A percentile compares a stretch with the other conserved stretches of the same genome.
These are phyloP conservation scores for Aramus guarauna DNA, from an alignment of 2,113 vertebrate species.

Conservation along the genomic window DNA sequence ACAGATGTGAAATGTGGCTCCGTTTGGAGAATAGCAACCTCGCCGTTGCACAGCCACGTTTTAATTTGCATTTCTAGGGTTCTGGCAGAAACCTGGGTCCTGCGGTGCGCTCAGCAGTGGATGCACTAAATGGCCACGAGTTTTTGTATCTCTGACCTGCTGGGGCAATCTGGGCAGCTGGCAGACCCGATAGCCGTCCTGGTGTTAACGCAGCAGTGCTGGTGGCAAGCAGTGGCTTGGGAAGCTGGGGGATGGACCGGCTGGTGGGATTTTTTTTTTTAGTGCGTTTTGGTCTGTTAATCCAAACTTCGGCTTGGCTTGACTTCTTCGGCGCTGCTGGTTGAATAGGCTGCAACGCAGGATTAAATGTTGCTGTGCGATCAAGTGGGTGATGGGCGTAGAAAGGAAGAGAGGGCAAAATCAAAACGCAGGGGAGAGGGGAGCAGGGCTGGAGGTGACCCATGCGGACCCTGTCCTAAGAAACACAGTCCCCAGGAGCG, in stretches of 20 bases:
- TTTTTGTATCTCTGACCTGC: not conserved
- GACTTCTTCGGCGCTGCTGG: not conserved
- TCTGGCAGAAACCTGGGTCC: not conserved
- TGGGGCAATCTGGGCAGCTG: not conserved
- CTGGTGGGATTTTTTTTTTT: not conserved
- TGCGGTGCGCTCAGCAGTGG: not conserved
- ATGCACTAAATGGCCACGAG: not conserved
- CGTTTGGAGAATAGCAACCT: not conserved
- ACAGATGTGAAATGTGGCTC: not conserved
- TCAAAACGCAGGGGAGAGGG: not conserved
- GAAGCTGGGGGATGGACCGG: not conserved
- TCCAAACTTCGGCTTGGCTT: not conserved
- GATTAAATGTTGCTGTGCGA: not conserved
- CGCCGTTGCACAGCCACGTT: not conserved
- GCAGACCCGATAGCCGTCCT: not conserved
- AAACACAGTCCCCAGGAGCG: not conserved
- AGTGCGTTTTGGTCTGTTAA: not conserved
- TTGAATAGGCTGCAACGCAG: fast-evolving
- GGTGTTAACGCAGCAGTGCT: not conserved
- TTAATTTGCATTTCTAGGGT: not conserved
- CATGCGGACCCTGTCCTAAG: not conserved
- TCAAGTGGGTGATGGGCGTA: not conserved
- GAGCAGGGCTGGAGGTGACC: not conserved
- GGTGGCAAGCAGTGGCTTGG: not conserved
- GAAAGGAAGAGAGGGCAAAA: not conserved